phyloP scores from a whole-genome alignment of 2,888 invertebrate species.

The Euphydryas editha region DNA sequence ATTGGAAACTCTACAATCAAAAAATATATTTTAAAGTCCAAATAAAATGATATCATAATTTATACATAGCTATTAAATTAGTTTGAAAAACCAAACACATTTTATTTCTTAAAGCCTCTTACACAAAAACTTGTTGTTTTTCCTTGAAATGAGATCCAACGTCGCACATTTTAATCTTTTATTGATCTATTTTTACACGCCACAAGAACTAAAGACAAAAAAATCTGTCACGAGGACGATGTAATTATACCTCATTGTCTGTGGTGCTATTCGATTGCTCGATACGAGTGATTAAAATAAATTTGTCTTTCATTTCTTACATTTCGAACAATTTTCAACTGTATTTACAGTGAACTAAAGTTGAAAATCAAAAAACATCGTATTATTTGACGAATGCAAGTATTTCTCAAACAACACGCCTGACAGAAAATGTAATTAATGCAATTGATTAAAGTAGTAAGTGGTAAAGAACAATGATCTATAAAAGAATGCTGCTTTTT shows the following conservation, averaged over 20 bases:
- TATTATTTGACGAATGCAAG: conserved; percentile 20
- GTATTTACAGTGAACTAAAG: neutral
- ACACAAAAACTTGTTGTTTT: too few relatives aligned
- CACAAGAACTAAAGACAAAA: conserved; percentile 36
- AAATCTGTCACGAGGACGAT: conserved; percentile 53
- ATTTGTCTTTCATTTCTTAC: conserved; percentile 50
- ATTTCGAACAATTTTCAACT: neutral
- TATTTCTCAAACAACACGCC: conserved; percentile 45
- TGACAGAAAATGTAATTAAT: conserved; percentile 57
- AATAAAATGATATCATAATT: too few relatives aligned
- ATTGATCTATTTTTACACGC: conserved; percentile 13
- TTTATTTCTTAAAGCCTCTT: too few relatives aligned
- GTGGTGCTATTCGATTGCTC: conserved; percentile 60
- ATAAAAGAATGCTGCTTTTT: conserved; percentile 8
- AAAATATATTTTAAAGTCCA: too few relatives aligned
- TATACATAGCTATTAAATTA: too few relatives aligned
- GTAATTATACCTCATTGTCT: conserved; percentile 68
- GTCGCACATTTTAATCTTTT: conserved; percentile 1
- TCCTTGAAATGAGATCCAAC: neutral
- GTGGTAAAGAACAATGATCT: conserved; percentile 32
- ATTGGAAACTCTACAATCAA: too few relatives aligned
- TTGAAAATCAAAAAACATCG: neutral
- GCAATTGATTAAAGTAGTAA: conserved; percentile 60
- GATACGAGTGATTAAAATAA: conserved; percentile 65
- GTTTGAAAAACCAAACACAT: too few relatives aligned